Percentiles rank a stretch among this genome's conserved stretches.
These are phyloP conservation scores for Phaedon cochleariae DNA, from an alignment of 2,888 invertebrate species.

Conservation along the genomic window DNA sequence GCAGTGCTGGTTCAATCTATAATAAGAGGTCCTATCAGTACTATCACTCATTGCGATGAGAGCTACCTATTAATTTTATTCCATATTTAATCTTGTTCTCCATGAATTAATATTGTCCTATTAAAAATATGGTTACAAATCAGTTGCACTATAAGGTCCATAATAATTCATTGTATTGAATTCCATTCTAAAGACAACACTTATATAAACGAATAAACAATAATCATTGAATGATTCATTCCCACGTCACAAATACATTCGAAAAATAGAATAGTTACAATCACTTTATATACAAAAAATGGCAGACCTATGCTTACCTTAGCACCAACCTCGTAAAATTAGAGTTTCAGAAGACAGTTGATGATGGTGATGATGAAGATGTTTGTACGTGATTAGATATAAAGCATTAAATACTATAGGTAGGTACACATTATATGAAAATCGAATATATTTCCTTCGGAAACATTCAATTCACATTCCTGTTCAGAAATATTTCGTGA, in stretches of 20 bases:
- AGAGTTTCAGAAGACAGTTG: not conserved
- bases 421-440: not conserved
- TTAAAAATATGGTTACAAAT: too few relatives aligned
- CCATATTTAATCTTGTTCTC: too few relatives aligned
- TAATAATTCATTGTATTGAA: not conserved
- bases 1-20: not conserved
- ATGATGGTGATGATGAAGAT: not conserved
- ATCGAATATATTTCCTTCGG: too few relatives aligned
- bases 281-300: conserved; percentile 1
- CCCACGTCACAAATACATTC: not conserved
- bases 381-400: not conserved
- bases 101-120: too few relatives aligned
- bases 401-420: too few relatives aligned
- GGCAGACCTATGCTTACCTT: not conserved
- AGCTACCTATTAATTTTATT: too few relatives aligned
- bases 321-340: not conserved
- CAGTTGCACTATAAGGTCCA: too few relatives aligned
- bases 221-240: not conserved
- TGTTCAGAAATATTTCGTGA: too few relatives aligned
- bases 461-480: not conserved
- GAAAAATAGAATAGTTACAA: not conserved
- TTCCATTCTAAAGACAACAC: not conserved
- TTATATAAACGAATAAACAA: not conserved
- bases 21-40: too few relatives aligned
- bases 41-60: too few relatives aligned